phyloP scores from a whole-genome alignment of 1,140 invertebrate species.

The Rhizoglyphus robini region DNA sequence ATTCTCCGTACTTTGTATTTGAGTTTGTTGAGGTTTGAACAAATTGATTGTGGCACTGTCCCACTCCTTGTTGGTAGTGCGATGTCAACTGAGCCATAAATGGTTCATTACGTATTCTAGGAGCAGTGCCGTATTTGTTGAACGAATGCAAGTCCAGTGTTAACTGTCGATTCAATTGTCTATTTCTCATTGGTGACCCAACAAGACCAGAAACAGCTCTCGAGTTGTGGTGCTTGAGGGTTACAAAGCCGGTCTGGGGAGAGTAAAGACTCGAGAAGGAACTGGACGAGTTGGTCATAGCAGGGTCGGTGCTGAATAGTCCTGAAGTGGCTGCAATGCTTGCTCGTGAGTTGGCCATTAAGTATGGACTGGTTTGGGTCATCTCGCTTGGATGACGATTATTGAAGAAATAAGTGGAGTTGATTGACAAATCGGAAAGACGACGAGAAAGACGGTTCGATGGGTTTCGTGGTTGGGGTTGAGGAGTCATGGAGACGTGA shows the following conservation, averaged over 20 bases:
- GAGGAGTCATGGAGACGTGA: constrained; percentile 50
- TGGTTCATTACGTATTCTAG: constrained; percentile 1
- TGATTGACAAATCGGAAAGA: constrained; percentile 1
- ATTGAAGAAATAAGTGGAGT: constrained; percentile 9
- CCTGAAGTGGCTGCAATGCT: not conserved
- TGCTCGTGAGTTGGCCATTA: no score
- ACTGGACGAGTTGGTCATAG: not conserved
- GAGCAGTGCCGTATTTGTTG: constrained; percentile 9
- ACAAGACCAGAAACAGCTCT: not conserved
- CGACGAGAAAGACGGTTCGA: not conserved
- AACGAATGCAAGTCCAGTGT: not conserved
- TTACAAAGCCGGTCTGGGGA: not conserved
- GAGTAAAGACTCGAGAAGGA: not conserved
- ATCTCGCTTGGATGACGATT: no score
- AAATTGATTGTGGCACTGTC: not conserved
- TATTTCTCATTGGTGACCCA: no score
- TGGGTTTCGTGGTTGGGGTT: constrained; percentile 30
- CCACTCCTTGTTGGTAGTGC: no score
- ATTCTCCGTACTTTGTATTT: not conserved
- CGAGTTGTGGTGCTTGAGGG: not conserved
- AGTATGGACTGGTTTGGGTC: no score
- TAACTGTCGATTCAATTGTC: not conserved
- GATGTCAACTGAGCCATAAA: not conserved
- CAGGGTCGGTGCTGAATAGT: no score
- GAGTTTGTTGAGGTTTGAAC: not conserved